phyloP scores from a whole-genome alignment of 1,140 invertebrate genomes.

The Venustaconcha ellipsiformis region DNA sequence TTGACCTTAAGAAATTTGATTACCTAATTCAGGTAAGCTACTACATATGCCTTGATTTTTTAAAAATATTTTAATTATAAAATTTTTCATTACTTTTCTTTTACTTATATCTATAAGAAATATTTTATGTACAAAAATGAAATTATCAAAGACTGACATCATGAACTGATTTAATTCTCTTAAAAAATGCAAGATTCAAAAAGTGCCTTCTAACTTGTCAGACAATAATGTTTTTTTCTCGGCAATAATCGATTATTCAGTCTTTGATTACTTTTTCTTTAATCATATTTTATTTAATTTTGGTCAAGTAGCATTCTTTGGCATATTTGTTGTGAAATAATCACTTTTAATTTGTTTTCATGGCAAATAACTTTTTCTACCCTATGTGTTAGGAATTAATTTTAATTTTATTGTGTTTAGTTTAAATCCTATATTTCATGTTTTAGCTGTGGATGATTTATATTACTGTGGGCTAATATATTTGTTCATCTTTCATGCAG shows the following conservation, averaged over 20 bases:
- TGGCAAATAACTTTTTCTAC: neutral
- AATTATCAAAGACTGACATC: no score
- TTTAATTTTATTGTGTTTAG: neutral
- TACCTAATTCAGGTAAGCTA: conserved; percentile 83
- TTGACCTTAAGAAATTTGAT: conserved; percentile 88
- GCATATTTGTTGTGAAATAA: no score
- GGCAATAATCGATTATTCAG: no score
- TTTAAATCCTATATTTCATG: neutral
- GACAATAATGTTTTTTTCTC: no score
- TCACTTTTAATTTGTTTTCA: neutral
- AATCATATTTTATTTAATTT: no score
- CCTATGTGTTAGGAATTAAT: conserved; percentile 1
- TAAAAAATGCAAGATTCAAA: no score
- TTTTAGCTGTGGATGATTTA: neutral
- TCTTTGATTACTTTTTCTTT: no score
- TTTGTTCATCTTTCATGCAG: neutral
- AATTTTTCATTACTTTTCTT: neutral
- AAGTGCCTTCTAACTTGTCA: no score
- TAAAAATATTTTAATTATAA: neutral
- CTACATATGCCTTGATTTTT: neutral
- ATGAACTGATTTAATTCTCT: no score
- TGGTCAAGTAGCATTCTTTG: no score
- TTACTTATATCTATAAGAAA: no score
- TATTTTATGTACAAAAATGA: no score
- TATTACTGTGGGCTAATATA: neutral